These are phyloP conservation scores for Pogonocherus hispidulus DNA, from an alignment of 2,888 invertebrate species.

Conservation along the genomic window DNA sequence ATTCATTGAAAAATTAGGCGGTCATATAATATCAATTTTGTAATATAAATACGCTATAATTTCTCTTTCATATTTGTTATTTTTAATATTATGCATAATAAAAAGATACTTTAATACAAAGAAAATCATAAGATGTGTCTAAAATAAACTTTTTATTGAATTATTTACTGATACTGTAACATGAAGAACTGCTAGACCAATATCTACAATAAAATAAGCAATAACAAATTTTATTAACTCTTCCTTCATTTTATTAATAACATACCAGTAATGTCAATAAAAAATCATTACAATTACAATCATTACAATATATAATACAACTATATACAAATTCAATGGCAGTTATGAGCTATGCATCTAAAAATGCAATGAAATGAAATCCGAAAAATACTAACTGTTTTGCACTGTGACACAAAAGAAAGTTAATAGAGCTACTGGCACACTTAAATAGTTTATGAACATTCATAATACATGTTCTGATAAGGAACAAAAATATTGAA, in stretches of 20 bases:
- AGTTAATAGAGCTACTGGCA: neutral
- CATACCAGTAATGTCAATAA: conserved; percentile 50
- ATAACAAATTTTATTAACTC: conserved; percentile 13
- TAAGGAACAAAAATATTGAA: neutral
- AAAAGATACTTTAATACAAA: too few species aligned
- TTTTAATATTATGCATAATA: too few species aligned
- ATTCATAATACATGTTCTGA: neutral
- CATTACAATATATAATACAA: conserved; percentile 41
- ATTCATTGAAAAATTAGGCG: too few species aligned
- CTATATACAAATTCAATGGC: conserved; percentile 49
- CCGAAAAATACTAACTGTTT: conserved; percentile 25
- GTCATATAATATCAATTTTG: too few species aligned
- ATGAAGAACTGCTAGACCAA: conserved; percentile 40
- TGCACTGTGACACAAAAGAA: neutral
- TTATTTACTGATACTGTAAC: too few species aligned
- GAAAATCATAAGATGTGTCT: too few species aligned
- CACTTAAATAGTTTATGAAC: neutral
- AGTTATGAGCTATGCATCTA: conserved; percentile 54
- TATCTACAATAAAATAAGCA: conserved; percentile 21
- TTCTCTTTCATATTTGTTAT: too few species aligned
- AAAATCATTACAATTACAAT: conserved; percentile 43
- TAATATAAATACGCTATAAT: too few species aligned
- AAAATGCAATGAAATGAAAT: conserved; percentile 42
- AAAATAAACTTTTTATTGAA: too few species aligned
- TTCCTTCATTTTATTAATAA: conserved; percentile 5